phyloP scores from a whole-genome alignment of 2,113 vertebrate species.

The Mobula birostris region DNA sequence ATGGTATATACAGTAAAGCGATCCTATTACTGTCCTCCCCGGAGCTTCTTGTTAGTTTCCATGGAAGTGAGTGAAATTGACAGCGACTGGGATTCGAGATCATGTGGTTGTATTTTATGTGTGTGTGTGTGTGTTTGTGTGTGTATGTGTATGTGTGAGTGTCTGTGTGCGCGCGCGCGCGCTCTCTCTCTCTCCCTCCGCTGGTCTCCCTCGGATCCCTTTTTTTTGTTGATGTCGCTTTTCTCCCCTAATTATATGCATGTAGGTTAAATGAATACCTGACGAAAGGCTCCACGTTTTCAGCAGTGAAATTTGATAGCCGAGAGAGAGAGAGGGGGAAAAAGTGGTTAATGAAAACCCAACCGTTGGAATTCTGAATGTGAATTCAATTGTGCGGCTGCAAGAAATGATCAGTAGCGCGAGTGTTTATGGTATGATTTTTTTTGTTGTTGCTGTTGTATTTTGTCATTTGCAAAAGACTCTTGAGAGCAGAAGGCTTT shows the following conservation, averaged over 20 bases:
- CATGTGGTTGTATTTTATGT: conserved; percentile 61
- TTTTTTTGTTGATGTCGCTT: conserved; percentile 62
- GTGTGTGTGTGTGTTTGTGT: neutral
- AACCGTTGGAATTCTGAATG: conserved; percentile 98
- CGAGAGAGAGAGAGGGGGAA: conserved; percentile 56
- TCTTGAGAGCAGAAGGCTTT: conserved; percentile 47
- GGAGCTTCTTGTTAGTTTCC: conserved; percentile 75
- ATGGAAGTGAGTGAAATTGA: conserved; percentile 84
- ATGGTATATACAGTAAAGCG: conserved; percentile 76
- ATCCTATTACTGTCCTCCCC: conserved; percentile 76
- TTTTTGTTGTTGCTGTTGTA: conserved; percentile 63
- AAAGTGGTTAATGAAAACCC: conserved; percentile 93
- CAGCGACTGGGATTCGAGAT: conserved; percentile 79
- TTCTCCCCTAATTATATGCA: conserved; percentile 77
- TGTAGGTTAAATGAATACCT: conserved; percentile 90
- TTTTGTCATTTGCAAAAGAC: conserved; percentile 66
- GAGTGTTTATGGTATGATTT: conserved; percentile 97
- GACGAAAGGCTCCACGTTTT: conserved; percentile 80
- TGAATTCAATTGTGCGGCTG: conserved; percentile 91
- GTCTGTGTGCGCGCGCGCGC: neutral
- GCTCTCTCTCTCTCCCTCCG: conserved; percentile 49
- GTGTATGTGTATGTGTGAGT: neutral
- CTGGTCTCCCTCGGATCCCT: conserved; percentile 73
- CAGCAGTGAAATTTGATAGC: conserved; percentile 94
- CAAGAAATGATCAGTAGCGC: conserved; percentile 99